Evolutionary conservation across 2,797 vertebrate genomes (phyloP), one percentile per base, ranked within the genome.

Genomic region (Ciconia nigra): DNA sequence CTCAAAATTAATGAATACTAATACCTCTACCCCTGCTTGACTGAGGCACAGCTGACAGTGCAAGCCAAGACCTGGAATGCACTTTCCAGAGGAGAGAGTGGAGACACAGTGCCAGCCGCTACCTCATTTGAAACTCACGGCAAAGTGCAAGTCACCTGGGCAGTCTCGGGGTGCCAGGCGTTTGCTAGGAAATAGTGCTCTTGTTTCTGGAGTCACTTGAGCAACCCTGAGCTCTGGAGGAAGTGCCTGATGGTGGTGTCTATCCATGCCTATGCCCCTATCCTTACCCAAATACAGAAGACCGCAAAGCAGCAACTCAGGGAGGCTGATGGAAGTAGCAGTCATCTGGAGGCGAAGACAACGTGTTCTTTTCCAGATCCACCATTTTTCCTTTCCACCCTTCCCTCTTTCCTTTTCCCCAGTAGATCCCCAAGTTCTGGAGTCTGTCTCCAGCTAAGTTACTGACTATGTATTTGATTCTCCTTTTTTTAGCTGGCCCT

Each of bases 91-190:
- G 20, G 35, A 28, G 51, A 26, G 10, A 21, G n/a, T n/a, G 47
- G 18, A 71, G 37, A 33, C 14, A 37, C 18, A 10, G 55, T 52
- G 79, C 21, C 46, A 35, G 11, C 65, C 39, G 7, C 37, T 7
- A 11, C 20, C 28, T 69, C 35, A 21, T 7, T 7, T 47, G 74
- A 46, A 58, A 57, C 31, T 39, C 21, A 11, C 2, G 8, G 29
- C 39, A 42, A 71, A 74, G 54, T 3, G 11, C 15, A 15, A 29
- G 35, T 44, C 58, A 42, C 18, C 9, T 3, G 8, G 13, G 28
- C 7, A 37, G 26, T 28, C 70, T 25, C 0, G 2, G 28, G n/a
- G 35, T 24, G 18, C 15, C 28, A 21, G 54, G 35, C 2, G 0
- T 28, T n/a, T 41, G 25, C 33, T 24, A 7, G 66, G 59, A 31